phyloP scores from a whole-genome alignment of 2,888 invertebrate genomes.

The Troides oblongomaculatus region DNA sequence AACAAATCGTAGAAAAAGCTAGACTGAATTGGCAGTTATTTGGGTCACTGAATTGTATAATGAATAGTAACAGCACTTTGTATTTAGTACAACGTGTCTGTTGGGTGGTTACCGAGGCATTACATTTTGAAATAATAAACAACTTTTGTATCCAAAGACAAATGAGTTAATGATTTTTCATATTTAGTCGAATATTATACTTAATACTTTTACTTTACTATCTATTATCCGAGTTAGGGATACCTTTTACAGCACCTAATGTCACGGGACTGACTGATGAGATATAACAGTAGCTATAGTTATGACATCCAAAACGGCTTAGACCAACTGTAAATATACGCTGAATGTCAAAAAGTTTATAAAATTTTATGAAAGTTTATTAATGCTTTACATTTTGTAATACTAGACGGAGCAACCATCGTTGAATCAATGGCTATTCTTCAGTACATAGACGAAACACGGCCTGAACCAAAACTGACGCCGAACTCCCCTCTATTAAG shows the following conservation, averaged over 20 bases:
- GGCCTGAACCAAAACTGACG: conserved; percentile 69
- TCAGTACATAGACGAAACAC: conserved; percentile 84
- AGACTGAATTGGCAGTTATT: conserved; percentile 51
- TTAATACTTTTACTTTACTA: too few species aligned
- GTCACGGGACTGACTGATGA: too few species aligned
- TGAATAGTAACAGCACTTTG: conserved; percentile 23
- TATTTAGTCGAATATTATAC: too few species aligned
- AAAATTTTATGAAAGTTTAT: not conserved
- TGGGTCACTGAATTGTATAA: conserved; percentile 51
- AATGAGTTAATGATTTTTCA: too few species aligned
- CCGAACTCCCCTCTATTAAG: conserved; percentile 75
- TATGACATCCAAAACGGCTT: not conserved
- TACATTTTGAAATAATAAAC: not conserved
- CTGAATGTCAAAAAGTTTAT: not conserved
- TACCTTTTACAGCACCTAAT: too few species aligned
- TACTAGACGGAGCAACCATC: conserved; percentile 60
- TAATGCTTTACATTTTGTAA: conserved; percentile 20
- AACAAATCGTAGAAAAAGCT: conserved; percentile 47
- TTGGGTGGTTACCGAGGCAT: not conserved
- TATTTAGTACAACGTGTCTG: conserved; percentile 8
- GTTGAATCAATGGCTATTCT: conserved; percentile 81
- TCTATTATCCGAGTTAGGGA: too few species aligned
- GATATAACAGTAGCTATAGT: too few species aligned
- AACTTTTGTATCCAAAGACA: not conserved
- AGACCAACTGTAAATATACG: not conserved